phyloP scores from a whole-genome alignment of 2,888 invertebrate genomes.

The Cheilosia vulpina region DNA sequence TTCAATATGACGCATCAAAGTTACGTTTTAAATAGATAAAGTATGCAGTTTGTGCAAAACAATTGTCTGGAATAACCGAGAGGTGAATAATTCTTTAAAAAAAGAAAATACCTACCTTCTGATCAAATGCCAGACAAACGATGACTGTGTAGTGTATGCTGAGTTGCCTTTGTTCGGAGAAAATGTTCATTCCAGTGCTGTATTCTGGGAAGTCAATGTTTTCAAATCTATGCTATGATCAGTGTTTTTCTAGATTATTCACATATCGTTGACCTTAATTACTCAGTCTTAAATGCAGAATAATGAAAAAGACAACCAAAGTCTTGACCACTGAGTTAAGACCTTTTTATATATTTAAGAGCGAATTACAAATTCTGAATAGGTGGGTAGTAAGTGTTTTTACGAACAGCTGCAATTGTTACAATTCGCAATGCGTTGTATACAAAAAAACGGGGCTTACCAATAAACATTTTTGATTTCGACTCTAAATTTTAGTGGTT shows the following conservation, averaged over 20 bases:
- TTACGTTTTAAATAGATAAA: background rate
- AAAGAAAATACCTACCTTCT: background rate
- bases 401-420: too few species aligned
- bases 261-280: too few species aligned
- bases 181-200: slow-evolving; percentile 2
- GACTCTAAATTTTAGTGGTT: too few species aligned
- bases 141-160: background rate
- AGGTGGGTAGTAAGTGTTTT: too few species aligned
- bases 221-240: background rate
- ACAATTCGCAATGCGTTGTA: too few species aligned
- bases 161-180: background rate
- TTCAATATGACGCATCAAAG: background rate
- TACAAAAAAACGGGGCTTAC: too few species aligned
- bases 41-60: background rate
- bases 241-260: background rate
- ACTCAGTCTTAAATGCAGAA: too few species aligned
- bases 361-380: too few species aligned
- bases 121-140: slow-evolving; percentile 2
- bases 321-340: too few species aligned
- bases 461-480: too few species aligned
- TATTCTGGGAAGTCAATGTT: background rate
- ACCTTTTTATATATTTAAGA: too few species aligned
- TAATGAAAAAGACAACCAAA: too few species aligned
- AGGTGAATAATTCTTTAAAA: slow-evolving; percentile 1
- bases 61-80: slow-evolving; percentile 6